A percentile compares a stretch with the other conserved stretches of the same genome.
These are phyloP conservation scores for Illadopsis cleaveri DNA, from an alignment of 2,113 vertebrate genomes.

Conservation along the genomic window DNA sequence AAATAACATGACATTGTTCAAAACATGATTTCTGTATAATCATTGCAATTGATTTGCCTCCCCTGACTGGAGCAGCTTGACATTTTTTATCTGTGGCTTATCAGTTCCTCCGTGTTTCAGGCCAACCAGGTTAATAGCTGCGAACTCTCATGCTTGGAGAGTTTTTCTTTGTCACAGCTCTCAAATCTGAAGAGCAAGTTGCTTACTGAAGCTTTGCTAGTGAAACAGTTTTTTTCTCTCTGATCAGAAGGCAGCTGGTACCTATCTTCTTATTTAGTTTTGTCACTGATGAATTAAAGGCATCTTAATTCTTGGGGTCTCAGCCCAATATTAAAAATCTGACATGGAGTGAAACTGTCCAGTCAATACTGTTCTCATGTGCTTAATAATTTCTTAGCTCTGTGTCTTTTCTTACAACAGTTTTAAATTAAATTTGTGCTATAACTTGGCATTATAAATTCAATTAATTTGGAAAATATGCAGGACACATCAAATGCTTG, in stretches of 20 bases:
- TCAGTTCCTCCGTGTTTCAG: background rate
- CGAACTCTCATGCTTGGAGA: background rate
- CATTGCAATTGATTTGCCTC: background rate
- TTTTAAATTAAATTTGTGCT: conserved; percentile 12
- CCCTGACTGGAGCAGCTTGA: background rate
- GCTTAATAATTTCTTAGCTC: background rate
- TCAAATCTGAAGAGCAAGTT: background rate
- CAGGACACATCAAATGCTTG: background rate
- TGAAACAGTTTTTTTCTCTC: background rate
- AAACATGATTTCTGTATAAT: background rate
- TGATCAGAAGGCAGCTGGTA: background rate
- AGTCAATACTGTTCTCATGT: background rate
- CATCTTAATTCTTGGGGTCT: background rate
- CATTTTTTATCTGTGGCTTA: background rate
- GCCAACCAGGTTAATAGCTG: background rate
- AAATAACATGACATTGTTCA: background rate
- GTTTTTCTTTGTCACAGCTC: background rate
- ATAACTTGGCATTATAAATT: conserved; percentile 15
- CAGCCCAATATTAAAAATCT: background rate
- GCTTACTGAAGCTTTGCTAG: background rate
- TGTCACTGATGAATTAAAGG: background rate
- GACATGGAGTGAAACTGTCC: background rate
- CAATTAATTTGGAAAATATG: conserved; percentile 49
- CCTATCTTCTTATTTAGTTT: background rate
- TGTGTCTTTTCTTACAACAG: background rate